These are phyloP conservation scores for Drosophila ohnishii DNA, from an alignment of 1,140 invertebrate species.

Conservation along the genomic window DNA sequence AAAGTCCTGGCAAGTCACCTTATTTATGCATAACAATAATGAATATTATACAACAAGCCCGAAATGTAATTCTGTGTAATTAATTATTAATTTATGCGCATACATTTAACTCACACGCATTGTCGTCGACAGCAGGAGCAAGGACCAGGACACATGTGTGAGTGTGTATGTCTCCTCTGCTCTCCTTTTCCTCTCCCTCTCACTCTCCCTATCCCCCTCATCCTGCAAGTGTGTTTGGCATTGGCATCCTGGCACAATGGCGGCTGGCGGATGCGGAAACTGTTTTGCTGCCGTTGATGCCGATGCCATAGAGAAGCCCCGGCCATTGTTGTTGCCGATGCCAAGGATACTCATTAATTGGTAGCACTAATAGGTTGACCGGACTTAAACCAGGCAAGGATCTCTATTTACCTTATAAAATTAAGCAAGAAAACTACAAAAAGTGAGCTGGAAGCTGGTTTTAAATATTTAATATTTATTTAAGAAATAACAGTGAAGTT, in stretches of 20 bases:
- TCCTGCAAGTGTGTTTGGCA: conserved; percentile 59
- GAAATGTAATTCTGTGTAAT: conserved; percentile 83
- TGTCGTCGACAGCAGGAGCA: conserved; percentile 68
- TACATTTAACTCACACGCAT: conserved; percentile 83
- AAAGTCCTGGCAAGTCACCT: conserved; percentile 64
- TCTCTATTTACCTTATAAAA: neutral
- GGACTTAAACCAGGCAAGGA: conserved; percentile 2
- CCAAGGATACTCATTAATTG: conserved; percentile 33
- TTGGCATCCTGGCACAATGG: conserved; percentile 78
- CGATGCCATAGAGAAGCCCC: conserved; percentile 58
- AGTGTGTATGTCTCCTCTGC: conserved; percentile 7
- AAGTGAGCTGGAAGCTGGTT: no score
- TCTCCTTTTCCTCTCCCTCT: neutral
- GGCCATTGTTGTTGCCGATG: conserved; percentile 62
- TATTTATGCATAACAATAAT: conserved; percentile 83
- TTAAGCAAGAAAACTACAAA: no score
- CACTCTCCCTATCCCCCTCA: neutral
- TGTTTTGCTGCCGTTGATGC: conserved; percentile 79
- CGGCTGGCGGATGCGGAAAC: conserved; percentile 79
- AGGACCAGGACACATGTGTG: conserved; percentile 39
- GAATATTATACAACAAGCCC: conserved; percentile 83
- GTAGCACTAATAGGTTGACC: conserved; percentile 27
- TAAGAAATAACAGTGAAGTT: no score
- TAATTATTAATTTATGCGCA: conserved; percentile 83
- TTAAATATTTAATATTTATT: no score